phyloP scores from a whole-genome alignment of 2,113 vertebrate species.

The Chamaetylas fuelleborni region DNA sequence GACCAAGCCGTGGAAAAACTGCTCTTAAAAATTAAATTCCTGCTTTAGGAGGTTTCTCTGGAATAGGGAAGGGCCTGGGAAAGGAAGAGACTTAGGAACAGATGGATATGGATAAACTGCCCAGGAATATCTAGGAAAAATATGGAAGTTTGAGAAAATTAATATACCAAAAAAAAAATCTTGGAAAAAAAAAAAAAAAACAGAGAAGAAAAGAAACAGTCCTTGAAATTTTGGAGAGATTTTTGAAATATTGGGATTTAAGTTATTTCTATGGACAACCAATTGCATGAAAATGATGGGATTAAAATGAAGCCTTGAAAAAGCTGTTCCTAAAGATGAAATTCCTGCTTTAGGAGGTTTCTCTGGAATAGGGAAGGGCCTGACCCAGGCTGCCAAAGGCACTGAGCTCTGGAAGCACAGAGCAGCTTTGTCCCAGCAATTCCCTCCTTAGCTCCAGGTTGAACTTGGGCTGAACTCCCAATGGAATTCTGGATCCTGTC shows the following conservation, averaged over 20 bases:
- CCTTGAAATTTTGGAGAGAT: background rate
- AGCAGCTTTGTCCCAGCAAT: background rate
- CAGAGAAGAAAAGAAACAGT: background rate
- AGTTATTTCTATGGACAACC: background rate
- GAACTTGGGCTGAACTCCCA: background rate
- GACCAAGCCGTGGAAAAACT: background rate
- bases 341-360: background rate
- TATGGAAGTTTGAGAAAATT: fast-evolving
- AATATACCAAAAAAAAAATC: background rate
- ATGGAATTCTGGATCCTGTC: background rate
- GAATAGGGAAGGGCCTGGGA: background rate
- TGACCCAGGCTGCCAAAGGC: background rate
- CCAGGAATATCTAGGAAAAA: background rate
- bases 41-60: background rate
- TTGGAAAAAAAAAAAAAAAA: background rate
- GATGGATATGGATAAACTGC: background rate
- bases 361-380: background rate
- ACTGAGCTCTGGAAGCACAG: fast-evolving
- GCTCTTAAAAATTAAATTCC: background rate
- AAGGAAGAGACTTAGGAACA: too few species aligned
- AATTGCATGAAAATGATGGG: background rate
- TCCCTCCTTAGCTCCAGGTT: background rate
- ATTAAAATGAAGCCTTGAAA: background rate
- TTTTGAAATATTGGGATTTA: background rate
- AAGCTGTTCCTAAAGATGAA: background rate